phyloP scores from a whole-genome alignment of 2,888 invertebrate genomes.

The Papilio elwesi region DNA sequence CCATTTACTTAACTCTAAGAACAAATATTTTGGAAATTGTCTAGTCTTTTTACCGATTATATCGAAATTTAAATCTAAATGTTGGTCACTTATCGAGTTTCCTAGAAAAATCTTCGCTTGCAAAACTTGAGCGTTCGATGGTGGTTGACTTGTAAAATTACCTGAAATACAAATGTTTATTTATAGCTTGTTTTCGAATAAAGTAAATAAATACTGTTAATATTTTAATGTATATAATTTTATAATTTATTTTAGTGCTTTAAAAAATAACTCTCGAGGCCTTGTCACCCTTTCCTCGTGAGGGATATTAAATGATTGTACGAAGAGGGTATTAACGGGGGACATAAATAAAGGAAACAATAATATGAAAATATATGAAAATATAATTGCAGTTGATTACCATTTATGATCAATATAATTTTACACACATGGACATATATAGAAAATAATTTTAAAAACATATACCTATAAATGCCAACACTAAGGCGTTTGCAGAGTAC shows the following conservation, averaged over 20 bases:
- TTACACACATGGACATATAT: too few species aligned
- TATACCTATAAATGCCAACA: slow-evolving; percentile 75
- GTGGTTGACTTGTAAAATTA: slow-evolving; percentile 55
- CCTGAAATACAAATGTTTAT: slow-evolving; percentile 53
- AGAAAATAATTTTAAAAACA: background rate
- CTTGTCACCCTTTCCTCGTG: too few species aligned
- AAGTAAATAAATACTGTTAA: background rate
- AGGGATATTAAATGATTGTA: too few species aligned
- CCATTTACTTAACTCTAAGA: slow-evolving; percentile 47
- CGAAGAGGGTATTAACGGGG: too few species aligned
- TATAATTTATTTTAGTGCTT: too few species aligned
- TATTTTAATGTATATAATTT: background rate
- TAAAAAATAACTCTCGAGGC: too few species aligned
- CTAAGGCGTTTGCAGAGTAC: slow-evolving; percentile 54
- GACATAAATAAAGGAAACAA: too few species aligned
- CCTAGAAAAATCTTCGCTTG: slow-evolving; percentile 57
- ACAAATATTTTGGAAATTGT: slow-evolving; percentile 52
- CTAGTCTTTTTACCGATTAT: slow-evolving; percentile 54
- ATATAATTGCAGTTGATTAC: too few species aligned
- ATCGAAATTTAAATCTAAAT: slow-evolving; percentile 51
- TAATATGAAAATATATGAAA: too few species aligned
- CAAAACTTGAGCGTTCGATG: slow-evolving; percentile 53
- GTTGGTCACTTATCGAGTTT: slow-evolving; percentile 57
- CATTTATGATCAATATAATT: too few species aligned
- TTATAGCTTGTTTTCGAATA: background rate